These are phyloP conservation scores for Pegoplata infirma DNA, from an alignment of 2,888 invertebrate genomes.

Conservation along the genomic window DNA sequence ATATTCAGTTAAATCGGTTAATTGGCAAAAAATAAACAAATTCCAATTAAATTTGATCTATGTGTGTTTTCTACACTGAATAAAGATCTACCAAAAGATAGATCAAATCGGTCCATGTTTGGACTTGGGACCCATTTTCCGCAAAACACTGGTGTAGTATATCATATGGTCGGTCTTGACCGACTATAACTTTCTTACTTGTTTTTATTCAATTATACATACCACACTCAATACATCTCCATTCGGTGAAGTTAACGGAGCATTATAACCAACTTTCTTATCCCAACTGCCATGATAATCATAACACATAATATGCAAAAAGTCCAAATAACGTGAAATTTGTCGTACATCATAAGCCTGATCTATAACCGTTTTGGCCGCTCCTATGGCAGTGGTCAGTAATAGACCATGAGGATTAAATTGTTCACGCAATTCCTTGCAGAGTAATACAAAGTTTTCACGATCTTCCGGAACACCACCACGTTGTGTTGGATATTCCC, in stretches of 20 bases:
- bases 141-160: no score
- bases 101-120: no score
- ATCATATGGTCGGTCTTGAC: no score
- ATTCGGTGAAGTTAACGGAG: slow-evolving; percentile 82
- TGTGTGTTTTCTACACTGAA: no score
- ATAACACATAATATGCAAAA: slow-evolving; percentile 92
- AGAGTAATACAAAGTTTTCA: slow-evolving; percentile 86
- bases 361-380: slow-evolving; percentile 86
- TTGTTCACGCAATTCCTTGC: slow-evolving; percentile 86
- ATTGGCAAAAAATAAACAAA: no score
- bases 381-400: slow-evolving; percentile 90
- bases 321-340: slow-evolving; percentile 84
- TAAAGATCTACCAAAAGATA: no score
- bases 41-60: no score
- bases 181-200: no score
- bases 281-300: slow-evolving; percentile 94
- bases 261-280: slow-evolving; percentile 85
- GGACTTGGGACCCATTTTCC: no score
- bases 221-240: slow-evolving; percentile 83
- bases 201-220: no score
- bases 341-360: slow-evolving; percentile 87
- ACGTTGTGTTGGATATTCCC: slow-evolving; percentile 90
- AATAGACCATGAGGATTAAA: slow-evolving; percentile 84
- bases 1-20: no score
- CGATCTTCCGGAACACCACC: slow-evolving; percentile 87